Conservation (phyloP, 2,113 vertebrate genomes). For the Ammodytes marinus region DNA sequence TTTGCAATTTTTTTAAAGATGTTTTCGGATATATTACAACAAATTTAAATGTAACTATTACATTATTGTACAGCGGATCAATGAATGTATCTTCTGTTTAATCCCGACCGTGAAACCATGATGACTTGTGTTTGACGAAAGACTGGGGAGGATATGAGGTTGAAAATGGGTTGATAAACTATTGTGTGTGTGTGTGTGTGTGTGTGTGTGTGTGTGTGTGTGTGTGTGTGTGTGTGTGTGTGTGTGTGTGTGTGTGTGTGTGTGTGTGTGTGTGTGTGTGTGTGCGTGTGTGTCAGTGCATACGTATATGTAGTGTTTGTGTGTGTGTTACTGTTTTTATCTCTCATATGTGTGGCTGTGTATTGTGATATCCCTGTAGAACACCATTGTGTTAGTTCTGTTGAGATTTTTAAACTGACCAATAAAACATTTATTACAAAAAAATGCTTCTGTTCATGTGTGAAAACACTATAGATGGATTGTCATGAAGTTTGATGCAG, state of each 20-base stretch:
- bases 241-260: constrained; percentile 36
- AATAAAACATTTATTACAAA: constrained; percentile 79
- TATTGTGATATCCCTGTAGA: constrained; percentile 67
- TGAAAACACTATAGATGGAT: neutral
- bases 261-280: constrained; percentile 37
- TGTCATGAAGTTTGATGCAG: neutral
- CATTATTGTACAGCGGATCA: constrained; percentile 76
- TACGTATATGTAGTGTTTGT: constrained; percentile 29
- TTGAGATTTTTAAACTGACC: constrained; percentile 69
- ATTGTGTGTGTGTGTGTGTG: constrained; percentile 23
- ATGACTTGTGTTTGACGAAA: constrained; percentile 67
- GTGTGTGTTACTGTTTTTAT: constrained; percentile 47
- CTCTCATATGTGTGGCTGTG: constrained; percentile 66
- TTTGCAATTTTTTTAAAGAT: constrained; percentile 69
- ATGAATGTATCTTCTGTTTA: constrained; percentile 86
- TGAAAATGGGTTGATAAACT: constrained; percentile 62
- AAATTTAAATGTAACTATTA: constrained; percentile 48
- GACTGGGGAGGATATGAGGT: constrained; percentile 60
- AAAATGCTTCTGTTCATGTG: constrained; percentile 14
- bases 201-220: constrained; percentile 30
- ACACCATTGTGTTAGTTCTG: constrained; percentile 71
- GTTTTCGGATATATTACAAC: constrained; percentile 54
- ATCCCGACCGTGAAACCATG: constrained; percentile 72
- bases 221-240: constrained; percentile 45
- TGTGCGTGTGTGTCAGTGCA: constrained; percentile 26